Conservation (phyloP, 2,888 invertebrate genomes). For the Encarsia formosa region DNA sequence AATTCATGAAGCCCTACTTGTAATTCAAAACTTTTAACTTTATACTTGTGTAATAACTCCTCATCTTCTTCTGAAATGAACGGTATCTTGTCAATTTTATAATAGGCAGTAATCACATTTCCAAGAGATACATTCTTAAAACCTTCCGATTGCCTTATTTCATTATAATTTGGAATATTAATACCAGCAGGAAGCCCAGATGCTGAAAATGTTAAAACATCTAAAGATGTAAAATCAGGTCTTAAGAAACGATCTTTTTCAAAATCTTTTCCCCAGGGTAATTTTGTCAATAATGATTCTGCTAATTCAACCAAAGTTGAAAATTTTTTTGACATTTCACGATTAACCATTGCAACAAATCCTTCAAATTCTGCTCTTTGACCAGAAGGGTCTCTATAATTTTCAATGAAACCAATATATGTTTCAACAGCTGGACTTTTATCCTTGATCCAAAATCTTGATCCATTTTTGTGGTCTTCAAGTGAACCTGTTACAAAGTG, state of each 20-base stretch:
- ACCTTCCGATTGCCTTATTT: constrained; percentile 93
- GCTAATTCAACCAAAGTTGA: constrained; percentile 75
- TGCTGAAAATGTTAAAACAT: constrained; percentile 87
- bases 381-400: constrained; percentile 90
- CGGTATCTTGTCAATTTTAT: constrained; percentile 71
- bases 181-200: constrained; percentile 94
- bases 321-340: constrained; percentile 88
- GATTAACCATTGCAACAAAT: constrained; percentile 94
- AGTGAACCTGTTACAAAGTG: constrained; percentile 81
- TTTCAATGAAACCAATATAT: constrained; percentile 90
- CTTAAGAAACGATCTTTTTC: constrained; percentile 89
- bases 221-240: constrained; percentile 94
- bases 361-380: constrained; percentile 93
- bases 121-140: constrained; percentile 98
- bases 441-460: constrained; percentile 89
- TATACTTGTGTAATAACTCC: constrained; percentile 70
- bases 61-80: constrained; percentile 80
- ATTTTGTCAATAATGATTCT: constrained; percentile 69
- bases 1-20: constrained; percentile 94
- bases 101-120: constrained; percentile 86
- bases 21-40: constrained; percentile 84
- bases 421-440: constrained; percentile 91
- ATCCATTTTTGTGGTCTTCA: constrained; percentile 87
- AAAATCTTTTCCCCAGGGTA: constrained; percentile 82
- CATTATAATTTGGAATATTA: constrained; percentile 97